Percentiles rank a stretch among this genome's conserved stretches.
Evolutionary conservation across 2,888 invertebrate genomes (phyloP).

Genomic region (Atherix ibis): DNA sequence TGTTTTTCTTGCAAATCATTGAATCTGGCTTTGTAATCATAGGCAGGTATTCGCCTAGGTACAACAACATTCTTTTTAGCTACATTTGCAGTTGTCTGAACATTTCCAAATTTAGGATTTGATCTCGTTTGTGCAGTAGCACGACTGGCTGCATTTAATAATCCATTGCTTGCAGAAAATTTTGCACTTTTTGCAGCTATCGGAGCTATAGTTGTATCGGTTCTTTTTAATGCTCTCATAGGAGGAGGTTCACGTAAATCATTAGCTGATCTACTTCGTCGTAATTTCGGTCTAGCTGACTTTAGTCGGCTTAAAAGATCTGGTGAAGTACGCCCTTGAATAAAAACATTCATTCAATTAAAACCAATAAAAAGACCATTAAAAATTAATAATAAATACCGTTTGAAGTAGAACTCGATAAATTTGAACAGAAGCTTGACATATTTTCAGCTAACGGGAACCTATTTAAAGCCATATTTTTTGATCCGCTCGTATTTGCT

Average conservation of each 20-base stretch:
- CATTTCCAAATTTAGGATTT: slow-evolving; percentile 2
- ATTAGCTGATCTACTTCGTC: slow-evolving; percentile 18
- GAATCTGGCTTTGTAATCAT: slow-evolving; percentile 50
- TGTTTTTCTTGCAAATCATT: slow-evolving; percentile 44
- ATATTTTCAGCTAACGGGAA: slow-evolving; percentile 16
- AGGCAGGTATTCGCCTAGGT: slow-evolving; percentile 42
- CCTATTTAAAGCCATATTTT: slow-evolving; percentile 1
- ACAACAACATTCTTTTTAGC: slow-evolving; percentile 14
- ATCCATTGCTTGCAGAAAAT: slow-evolving; percentile 3
- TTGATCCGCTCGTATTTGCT: slow-evolving; percentile 12
- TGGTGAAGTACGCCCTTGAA: slow-evolving; percentile 22
- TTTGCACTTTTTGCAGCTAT: slow-evolving; percentile 23
- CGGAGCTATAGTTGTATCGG: slow-evolving; percentile 21
- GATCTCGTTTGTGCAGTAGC: neutral
- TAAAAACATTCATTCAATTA: slow-evolving; percentile 1
- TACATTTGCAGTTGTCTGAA: neutral
- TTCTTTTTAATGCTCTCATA: slow-evolving; percentile 15
- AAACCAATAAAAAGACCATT: neutral
- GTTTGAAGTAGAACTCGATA: slow-evolving; percentile 4
- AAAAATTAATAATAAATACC: neutral
- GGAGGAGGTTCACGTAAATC: slow-evolving; percentile 17
- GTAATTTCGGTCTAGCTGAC: no score
- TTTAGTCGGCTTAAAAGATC: slow-evolving; percentile 16
- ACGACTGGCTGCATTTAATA: neutral
- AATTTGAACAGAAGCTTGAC: slow-evolving; percentile 11